Evolutionary conservation across 1,140 invertebrate species (phyloP).

Genomic region (Chionoecetes opilio): DNA sequence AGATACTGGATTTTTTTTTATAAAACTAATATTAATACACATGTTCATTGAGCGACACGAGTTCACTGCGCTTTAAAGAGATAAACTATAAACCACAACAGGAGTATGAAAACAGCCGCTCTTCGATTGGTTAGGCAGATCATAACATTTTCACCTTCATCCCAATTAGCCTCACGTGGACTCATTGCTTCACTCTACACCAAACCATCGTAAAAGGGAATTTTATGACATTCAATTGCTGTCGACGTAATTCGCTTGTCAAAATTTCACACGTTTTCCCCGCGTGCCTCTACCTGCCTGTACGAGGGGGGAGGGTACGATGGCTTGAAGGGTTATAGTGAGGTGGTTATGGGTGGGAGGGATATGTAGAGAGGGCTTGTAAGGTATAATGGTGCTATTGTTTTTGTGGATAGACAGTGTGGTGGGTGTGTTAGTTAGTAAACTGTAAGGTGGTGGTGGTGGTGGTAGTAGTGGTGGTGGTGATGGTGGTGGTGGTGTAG

Average conservation of each 20-base stretch:
- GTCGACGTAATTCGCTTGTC: background rate
- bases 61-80: background rate
- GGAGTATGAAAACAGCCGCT: background rate
- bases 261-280: background rate
- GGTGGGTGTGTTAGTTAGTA: background rate
- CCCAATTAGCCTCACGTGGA: background rate
- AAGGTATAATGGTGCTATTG: background rate
- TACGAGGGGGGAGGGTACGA: background rate
- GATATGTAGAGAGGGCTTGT: background rate
- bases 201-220: background rate
- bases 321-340: background rate
- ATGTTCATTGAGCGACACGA: background rate
- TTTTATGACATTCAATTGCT: constrained; percentile 31
- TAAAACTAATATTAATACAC: too few relatives aligned
- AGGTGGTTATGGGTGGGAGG: background rate
- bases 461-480: background rate
- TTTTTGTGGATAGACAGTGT: background rate
- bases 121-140: background rate
- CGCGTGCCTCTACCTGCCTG: background rate
- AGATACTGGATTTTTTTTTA: too few relatives aligned
- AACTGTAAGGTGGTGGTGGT: background rate
- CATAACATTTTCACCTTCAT: background rate
- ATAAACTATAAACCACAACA: background rate
- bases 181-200: background rate
- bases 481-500: too few relatives aligned